Evolutionary conservation across 2,888 invertebrate species (phyloP).

Genomic region (Germaria angustata): DNA sequence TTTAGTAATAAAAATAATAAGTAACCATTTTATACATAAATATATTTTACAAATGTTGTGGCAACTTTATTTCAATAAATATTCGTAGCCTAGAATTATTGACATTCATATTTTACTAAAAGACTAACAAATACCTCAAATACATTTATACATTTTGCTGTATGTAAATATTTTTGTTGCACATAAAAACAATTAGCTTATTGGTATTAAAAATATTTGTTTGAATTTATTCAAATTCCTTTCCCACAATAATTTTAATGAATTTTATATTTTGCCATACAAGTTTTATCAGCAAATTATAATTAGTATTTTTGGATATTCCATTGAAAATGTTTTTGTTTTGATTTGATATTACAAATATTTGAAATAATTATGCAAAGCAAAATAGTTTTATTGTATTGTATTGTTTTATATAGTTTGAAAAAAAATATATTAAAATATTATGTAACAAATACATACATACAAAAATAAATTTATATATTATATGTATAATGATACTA

Average conservation of each 20-base stretch:
- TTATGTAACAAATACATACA: too few species aligned
- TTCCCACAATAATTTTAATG: constrained; percentile 11
- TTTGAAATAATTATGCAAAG: background rate
- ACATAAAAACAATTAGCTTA: constrained; percentile 14
- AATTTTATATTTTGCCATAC: constrained; percentile 2
- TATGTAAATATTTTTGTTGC: background rate
- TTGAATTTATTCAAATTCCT: background rate
- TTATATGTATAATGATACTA: too few species aligned
- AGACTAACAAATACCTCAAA: too few species aligned
- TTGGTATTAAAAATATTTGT: background rate
- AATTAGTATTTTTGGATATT: background rate
- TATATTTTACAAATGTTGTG: constrained; percentile 31
- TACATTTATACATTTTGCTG: too few species aligned
- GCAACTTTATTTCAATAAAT: constrained; percentile 43
- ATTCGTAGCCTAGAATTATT: constrained; percentile 21
- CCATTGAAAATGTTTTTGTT: too few species aligned
- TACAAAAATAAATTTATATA: too few species aligned
- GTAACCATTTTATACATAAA: too few species aligned
- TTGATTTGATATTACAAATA: background rate
- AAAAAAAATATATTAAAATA: too few species aligned
- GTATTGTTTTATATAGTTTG: too few species aligned
- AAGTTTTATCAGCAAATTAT: background rate
- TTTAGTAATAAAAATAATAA: too few species aligned
- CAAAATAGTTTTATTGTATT: background rate
- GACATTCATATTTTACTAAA: background rate